Base-by-base conservation (phyloP, 2,888 invertebrate genomes). In the Chrysina gloriosa region DNA sequence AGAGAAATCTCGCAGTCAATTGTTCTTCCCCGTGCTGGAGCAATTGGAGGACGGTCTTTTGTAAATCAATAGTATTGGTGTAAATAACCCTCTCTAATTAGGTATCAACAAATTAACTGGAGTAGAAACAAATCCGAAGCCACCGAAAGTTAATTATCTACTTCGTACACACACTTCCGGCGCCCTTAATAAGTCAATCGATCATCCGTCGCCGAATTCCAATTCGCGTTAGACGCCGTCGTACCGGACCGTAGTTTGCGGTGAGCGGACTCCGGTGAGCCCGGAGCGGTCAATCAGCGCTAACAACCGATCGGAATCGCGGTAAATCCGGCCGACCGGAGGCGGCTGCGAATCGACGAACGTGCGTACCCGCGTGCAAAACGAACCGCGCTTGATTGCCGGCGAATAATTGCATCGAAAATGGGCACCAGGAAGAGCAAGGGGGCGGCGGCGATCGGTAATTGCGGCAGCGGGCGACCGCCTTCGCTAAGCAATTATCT, bases 221-320 rank as follows among this genome's bases (percentile, higher is more conserved):
- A 27, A 42, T 61, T 42, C 58, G 58, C 34, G 52, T 61, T 61
- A 14, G 27, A 14, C 42, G 42, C 25, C n/a, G n/a, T n/a, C n/a
- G n/a, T n/a, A n/a, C n/a, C 25, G 25, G 39, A 39, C 27, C 25
- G 16, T 27, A 42, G 42, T 61, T 42, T 25, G 42, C 16, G 27
- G 42, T 42, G 27, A 45, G 27, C 58, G 58, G 23, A 29, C 58
- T 61, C 42, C 42, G n/a, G n/a, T n/a, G 42, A 45, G 58, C 58
- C 58, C 14, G 42, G 16, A 61, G 58, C 27, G 27, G 58, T 61
- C 58, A 61, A 61, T 61, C 58, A 61, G 42, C 42, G 29, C 39
- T 61, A 61, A 61, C 58, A 61, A 61, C 58, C 42, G 42, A 61
- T 61, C 42, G 58, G 42, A 61, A 61, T 61, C 25, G 42, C 27